These are phyloP conservation scores for Eupithecia subfuscata DNA, from an alignment of 2,888 invertebrate species.

Conservation along the genomic window DNA sequence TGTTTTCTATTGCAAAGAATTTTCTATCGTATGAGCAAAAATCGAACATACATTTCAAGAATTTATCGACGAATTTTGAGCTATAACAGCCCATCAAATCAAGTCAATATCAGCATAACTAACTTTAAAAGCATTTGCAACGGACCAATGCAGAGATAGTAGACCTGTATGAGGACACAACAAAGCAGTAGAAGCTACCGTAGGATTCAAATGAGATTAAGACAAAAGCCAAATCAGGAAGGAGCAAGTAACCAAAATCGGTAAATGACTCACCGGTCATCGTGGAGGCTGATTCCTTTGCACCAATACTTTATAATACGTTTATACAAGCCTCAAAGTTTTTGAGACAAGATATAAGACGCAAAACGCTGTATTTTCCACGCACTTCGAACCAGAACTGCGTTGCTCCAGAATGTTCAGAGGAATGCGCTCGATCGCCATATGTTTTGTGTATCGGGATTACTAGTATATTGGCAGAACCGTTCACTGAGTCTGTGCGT, in stretches of 20 bases:
- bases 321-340: background rate
- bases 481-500: constrained; percentile 26
- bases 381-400: constrained; percentile 64
- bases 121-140: background rate
- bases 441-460: constrained; percentile 71
- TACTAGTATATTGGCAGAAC: constrained; percentile 58
- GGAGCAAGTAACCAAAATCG: background rate
- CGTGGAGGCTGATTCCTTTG: constrained; percentile 18
- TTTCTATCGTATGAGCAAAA: background rate
- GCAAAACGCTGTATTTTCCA: constrained; percentile 43
- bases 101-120: background rate
- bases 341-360: background rate
- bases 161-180: background rate
- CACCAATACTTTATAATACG: background rate
- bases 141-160: background rate
- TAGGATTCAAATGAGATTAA: background rate
- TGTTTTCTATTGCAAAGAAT: background rate
- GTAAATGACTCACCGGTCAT: constrained; percentile 38
- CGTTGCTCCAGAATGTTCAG: constrained; percentile 69
- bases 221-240: background rate
- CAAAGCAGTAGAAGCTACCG: background rate
- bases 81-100: background rate
- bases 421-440: constrained; percentile 68
- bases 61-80: background rate
- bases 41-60: background rate